phyloP scores from a whole-genome alignment of 1,140 invertebrate species.

The Conus ventricosus region DNA sequence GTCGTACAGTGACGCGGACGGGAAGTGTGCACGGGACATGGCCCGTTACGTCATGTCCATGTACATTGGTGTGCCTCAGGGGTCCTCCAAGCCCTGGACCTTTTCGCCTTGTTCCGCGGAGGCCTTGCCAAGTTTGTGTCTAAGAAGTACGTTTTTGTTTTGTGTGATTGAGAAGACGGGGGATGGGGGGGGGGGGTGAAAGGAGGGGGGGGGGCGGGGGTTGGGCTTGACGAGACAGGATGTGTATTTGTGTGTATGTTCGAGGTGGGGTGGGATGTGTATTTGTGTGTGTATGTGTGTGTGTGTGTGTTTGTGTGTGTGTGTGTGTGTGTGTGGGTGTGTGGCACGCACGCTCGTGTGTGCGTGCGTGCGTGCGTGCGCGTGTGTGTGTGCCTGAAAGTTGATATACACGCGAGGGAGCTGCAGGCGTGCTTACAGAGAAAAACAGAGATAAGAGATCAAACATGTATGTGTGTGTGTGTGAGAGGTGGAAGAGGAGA shows the following conservation, averaged over 20 bases:
- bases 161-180: background rate
- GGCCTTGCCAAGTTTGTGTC: background rate
- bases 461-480: conserved; percentile 3
- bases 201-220: no score
- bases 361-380: background rate
- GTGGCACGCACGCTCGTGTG: no score
- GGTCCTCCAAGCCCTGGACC: conserved; percentile 5
- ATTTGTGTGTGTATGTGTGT: background rate
- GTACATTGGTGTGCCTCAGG: background rate
- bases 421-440: background rate
- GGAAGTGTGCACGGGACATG: background rate
- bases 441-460: background rate
- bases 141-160: background rate
- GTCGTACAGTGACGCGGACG: background rate
- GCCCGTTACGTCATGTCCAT: conserved; percentile 17
- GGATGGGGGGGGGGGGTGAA: background rate
- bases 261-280: background rate
- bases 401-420: background rate
- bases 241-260: background rate
- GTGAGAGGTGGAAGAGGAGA: background rate
- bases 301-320: background rate
- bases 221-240: no score
- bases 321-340: background rate
- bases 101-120: background rate
- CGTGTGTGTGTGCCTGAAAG: conserved; percentile 14